phyloP scores from a whole-genome alignment of 2,888 invertebrate species.

The Chymomyza procnemis region DNA sequence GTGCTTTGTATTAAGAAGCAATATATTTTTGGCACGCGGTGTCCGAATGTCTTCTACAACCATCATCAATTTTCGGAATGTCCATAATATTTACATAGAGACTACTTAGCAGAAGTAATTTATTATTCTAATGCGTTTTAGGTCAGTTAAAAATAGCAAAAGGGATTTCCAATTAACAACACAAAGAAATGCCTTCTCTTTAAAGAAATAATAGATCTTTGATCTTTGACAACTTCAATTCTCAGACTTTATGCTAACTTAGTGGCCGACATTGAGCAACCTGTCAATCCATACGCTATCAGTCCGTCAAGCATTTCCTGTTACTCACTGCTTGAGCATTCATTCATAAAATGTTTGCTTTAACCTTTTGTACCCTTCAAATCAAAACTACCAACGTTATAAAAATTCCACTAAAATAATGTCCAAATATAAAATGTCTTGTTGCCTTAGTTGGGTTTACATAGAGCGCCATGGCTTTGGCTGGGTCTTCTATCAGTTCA shows the following conservation, averaged over 20 bases:
- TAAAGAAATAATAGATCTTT: too few species aligned
- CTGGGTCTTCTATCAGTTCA: not conserved
- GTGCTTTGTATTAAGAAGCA: not conserved
- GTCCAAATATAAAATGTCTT: not conserved
- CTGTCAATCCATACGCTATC: not conserved
- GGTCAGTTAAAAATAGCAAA: not conserved
- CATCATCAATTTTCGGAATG: slow-evolving; percentile 33
- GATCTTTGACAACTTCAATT: too few species aligned
- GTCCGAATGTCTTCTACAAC: slow-evolving; percentile 13
- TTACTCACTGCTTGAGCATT: not conserved
- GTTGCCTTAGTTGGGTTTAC: not conserved
- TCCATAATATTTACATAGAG: slow-evolving; percentile 59
- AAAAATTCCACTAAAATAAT: not conserved
- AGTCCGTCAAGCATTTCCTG: not conserved
- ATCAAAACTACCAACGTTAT: not conserved
- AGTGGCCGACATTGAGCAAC: too few species aligned
- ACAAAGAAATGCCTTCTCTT: too few species aligned
- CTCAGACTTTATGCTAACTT: too few species aligned
- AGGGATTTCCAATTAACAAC: too few species aligned
- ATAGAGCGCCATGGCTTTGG: not conserved
- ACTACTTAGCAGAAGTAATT: slow-evolving; percentile 43
- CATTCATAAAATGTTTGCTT: not conserved
- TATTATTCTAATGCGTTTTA: slow-evolving; percentile 25
- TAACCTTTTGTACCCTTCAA: not conserved
- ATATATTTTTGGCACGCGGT: not conserved